phyloP scores from a whole-genome alignment of 2,888 invertebrate genomes.

The Parasteatoda lunata region DNA sequence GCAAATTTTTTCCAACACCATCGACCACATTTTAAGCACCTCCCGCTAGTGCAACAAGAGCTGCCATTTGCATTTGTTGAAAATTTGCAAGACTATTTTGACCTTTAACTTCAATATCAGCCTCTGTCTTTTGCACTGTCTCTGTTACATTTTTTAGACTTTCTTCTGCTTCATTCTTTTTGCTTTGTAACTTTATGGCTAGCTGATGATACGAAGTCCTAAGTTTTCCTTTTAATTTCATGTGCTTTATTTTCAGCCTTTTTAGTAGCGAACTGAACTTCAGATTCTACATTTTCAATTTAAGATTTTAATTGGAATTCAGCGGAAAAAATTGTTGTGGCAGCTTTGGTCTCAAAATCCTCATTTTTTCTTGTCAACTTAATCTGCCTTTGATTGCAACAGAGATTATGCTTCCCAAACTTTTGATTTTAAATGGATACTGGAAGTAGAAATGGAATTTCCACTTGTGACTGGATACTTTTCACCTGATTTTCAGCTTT shows the following conservation, averaged over 20 bases:
- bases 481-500: constrained; percentile 20
- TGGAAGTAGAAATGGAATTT: constrained; percentile 22
- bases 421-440: constrained; percentile 30
- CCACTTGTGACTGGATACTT: constrained; percentile 18
- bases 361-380: constrained; percentile 30
- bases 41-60: constrained; percentile 30
- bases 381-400: constrained; percentile 21
- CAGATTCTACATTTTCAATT: constrained; percentile 18
- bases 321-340: constrained; percentile 11
- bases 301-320: constrained; percentile 36
- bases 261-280: constrained; percentile 22
- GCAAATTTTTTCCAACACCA: constrained; percentile 6
- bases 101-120: constrained; percentile 28
- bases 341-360: constrained; percentile 10
- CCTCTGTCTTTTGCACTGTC: constrained; percentile 15
- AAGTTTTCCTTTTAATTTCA: constrained; percentile 38
- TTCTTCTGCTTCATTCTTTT: constrained; percentile 36
- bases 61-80: constrained; percentile 39
- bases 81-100: constrained; percentile 39
- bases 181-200: constrained; percentile 37
- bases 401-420: constrained; percentile 25
- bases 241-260: constrained; percentile 26
- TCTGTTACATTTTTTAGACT: constrained; percentile 4
- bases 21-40: background rate
- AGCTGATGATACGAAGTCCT: constrained; percentile 44